phyloP scores from a whole-genome alignment of 1,140 invertebrate species.

The Calycopis cecrops region DNA sequence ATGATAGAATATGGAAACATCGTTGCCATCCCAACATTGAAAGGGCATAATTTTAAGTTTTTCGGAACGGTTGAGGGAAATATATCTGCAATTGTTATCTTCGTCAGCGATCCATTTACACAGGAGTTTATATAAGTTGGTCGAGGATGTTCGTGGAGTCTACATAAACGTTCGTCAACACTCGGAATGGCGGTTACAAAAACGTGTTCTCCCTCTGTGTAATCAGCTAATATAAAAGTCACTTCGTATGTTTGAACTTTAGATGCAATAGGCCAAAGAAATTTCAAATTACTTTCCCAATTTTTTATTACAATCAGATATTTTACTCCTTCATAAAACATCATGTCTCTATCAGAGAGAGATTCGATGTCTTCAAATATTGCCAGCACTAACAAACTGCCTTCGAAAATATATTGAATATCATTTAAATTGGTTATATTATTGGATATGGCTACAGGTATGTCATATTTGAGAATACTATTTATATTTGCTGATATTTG shows the following conservation, averaged over 20 bases:
- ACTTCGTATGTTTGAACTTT: conserved; percentile 28
- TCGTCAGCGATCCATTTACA: conserved; percentile 24
- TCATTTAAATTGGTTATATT: conserved; percentile 15
- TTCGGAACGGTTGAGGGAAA: conserved; percentile 36
- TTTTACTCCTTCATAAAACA: conserved; percentile 26
- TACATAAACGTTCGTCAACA: conserved; percentile 29
- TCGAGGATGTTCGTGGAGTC: conserved; percentile 20
- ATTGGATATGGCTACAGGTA: conserved; percentile 18
- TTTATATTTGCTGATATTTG: neutral
- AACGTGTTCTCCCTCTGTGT: neutral
- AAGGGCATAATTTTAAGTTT: conserved; percentile 43
- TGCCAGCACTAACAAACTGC: conserved; percentile 27
- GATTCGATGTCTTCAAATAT: conserved; percentile 28
- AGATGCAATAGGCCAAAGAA: conserved; percentile 19
- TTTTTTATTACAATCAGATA: conserved; percentile 34
- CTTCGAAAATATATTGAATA: conserved; percentile 18
- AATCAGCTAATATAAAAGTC: conserved; percentile 28
- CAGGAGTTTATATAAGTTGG: conserved; percentile 33
- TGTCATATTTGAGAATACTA: conserved; percentile 8
- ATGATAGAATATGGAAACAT: conserved; percentile 41
- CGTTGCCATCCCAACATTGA: conserved; percentile 43
- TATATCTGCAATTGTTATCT: conserved; percentile 13
- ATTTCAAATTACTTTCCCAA: conserved; percentile 16
- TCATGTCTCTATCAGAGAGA: conserved; percentile 12
- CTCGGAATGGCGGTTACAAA: neutral